Percentiles rank a stretch among this genome's conserved stretches.
Evolutionary conservation across 2,888 invertebrate species (phyloP).

Genomic region (Heliconius sara): DNA sequence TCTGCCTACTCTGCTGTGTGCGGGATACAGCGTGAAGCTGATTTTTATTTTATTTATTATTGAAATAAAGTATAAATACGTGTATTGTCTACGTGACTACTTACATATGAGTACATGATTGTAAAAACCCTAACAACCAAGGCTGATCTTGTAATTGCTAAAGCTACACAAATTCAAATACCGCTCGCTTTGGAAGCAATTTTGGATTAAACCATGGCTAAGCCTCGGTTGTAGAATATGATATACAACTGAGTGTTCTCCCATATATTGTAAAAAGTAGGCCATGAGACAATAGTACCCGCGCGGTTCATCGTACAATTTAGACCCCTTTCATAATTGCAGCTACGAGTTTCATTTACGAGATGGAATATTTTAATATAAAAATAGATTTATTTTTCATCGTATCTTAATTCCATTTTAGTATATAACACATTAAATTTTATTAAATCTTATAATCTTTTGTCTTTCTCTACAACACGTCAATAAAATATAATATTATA

Average conservation of each 20-base stretch:
- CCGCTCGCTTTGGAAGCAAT: slow-evolving; percentile 23
- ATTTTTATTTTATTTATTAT: not conserved
- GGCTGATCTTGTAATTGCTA: slow-evolving; percentile 17
- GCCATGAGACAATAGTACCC: slow-evolving; percentile 27
- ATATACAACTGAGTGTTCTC: slow-evolving; percentile 25
- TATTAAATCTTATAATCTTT: not conserved
- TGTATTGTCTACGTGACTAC: not conserved
- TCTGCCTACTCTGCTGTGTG: too few species aligned
- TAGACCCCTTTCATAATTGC: slow-evolving; percentile 28
- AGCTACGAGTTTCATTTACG: slow-evolving; percentile 27
- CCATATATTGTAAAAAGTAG: slow-evolving; percentile 28
- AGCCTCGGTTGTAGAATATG: slow-evolving; percentile 29
- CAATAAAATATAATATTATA: not conserved
- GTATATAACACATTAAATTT: not conserved
- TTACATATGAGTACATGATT: not conserved
- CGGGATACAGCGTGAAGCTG: too few species aligned
- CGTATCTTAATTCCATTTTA: not conserved
- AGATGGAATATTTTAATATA: slow-evolving; percentile 17
- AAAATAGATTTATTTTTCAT: slow-evolving; percentile 20
- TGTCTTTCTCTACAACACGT: not conserved
- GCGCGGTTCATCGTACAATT: slow-evolving; percentile 28
- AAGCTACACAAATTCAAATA: slow-evolving; percentile 18
- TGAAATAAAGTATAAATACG: not conserved
- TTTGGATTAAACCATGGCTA: slow-evolving; percentile 28
- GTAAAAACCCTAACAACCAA: not conserved